Base-by-base conservation (phyloP, 1,140 invertebrate genomes). In the Acyrthosiphon pisum region DNA sequence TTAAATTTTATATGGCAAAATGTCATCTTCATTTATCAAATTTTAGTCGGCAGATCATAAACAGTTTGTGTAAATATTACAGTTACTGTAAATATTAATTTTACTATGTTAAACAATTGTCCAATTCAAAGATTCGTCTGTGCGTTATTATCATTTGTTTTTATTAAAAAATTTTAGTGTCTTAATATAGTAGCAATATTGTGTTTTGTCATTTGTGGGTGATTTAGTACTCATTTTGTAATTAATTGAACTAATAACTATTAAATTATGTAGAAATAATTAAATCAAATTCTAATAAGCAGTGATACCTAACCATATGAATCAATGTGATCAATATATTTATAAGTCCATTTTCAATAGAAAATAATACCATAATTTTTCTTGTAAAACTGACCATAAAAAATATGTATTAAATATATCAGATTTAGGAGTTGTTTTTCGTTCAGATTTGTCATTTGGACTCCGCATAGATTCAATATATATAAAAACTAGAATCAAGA, bases 371-470 rank as follows among this genome's bases (percentile, higher is more conserved):
- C 44, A 56, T 86, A 26, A 53, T 44, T 83, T 84, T 83, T 48
- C 1, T 83, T 56, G 46, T 84, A n/a, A 87, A 37, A 46, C 14
- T 86, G 46, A 87, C 86, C 30, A 93, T 35, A 93, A 37, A 44
- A 41, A 83, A 56, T 76, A n/a, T 90, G 20, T 89, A 56, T 26
- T 41, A n/a, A 93, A 87, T 81, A 84, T 53, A 46, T 53, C 6
- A 37, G 35, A 83, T 88, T 88, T 50, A 50, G 30, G 30, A 88
- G 46, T 50, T 83, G n/a, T 48, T 94, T 60, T 94, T 35, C 11
- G 88, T 91, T 68, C 53, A n/a, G 30, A 44, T 86, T 93, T 91
- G 68, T 46, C 37, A 68, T 86, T 68, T 89, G 93, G 50, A 94
- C 30, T 50, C 41, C 46, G 41, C 60, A 53, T 93, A 93, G n/a